phyloP scores from a whole-genome alignment of 2,797 vertebrate genomes.

The Sebastes taczanowskii region DNA sequence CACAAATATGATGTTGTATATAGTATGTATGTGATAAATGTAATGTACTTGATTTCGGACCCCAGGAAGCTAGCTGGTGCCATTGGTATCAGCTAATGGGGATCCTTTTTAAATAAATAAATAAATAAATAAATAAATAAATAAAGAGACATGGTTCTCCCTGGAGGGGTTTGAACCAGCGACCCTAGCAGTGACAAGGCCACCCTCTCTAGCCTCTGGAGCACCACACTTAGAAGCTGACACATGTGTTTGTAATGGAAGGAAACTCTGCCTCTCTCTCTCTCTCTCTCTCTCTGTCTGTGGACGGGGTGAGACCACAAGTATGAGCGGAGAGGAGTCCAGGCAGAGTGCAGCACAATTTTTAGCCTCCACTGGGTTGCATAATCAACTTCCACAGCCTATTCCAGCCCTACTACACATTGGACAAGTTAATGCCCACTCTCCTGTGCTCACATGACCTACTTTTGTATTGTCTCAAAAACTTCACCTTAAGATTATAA shows the following conservation, averaged over 20 bases:
- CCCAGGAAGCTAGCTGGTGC: too few relatives aligned
- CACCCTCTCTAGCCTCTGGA: slow-evolving; percentile 14
- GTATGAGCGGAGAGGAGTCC: slow-evolving; percentile 66
- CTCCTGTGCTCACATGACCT: slow-evolving; percentile 27
- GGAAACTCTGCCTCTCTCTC: slow-evolving; percentile 49
- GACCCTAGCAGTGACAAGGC: background rate
- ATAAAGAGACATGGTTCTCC: too few relatives aligned
- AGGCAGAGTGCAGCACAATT: slow-evolving; percentile 67
- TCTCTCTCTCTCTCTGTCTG: slow-evolving; percentile 23
- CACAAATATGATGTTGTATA: too few relatives aligned
- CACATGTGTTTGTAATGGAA: slow-evolving; percentile 75
- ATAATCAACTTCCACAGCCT: slow-evolving; percentile 66
- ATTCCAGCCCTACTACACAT: slow-evolving; percentile 35
- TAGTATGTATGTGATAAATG: too few relatives aligned
- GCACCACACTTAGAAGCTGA: slow-evolving; percentile 55
- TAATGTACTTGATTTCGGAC: too few relatives aligned
- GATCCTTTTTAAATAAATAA: too few relatives aligned
- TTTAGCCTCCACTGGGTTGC: slow-evolving; percentile 68
- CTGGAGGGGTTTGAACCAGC: slow-evolving; percentile 2
- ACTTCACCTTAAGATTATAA: background rate
- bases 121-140: too few relatives aligned
- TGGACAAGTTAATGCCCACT: background rate
- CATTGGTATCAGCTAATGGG: too few relatives aligned
- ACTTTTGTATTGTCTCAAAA: slow-evolving; percentile 5
- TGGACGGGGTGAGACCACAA: slow-evolving; percentile 69